phyloP scores from a whole-genome alignment of 2,888 invertebrate species.

The Epiblema foenella region DNA sequence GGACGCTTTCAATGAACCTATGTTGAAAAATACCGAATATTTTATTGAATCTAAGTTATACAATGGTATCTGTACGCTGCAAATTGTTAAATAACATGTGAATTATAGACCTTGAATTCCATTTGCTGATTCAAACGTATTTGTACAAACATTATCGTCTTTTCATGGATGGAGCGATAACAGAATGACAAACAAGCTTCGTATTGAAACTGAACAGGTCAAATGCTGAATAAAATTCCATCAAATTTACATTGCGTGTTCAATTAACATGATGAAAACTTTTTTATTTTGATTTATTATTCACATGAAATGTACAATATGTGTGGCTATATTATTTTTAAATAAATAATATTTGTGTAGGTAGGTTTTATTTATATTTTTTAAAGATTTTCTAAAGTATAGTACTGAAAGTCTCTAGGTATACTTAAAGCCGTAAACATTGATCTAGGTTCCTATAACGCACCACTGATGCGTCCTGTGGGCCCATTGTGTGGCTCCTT shows the following conservation, averaged over 20 bases:
- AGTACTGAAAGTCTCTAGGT: too few relatives aligned
- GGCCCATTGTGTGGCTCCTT: too few relatives aligned
- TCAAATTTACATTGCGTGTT: constrained; percentile 15
- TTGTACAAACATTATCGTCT: constrained; percentile 37
- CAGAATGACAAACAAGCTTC: constrained; percentile 21
- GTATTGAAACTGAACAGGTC: constrained; percentile 32
- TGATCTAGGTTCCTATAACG: too few relatives aligned
- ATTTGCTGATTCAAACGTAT: constrained; percentile 25
- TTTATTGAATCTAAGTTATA: not conserved
- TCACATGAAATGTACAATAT: too few relatives aligned
- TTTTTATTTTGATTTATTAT: not conserved
- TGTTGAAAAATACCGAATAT: not conserved
- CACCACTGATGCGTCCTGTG: too few relatives aligned
- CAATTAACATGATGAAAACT: not conserved
- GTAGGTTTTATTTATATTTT: too few relatives aligned
- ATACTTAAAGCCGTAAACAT: too few relatives aligned
- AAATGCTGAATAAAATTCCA: constrained; percentile 31
- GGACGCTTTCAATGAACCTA: too few relatives aligned
- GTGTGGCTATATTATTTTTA: too few relatives aligned
- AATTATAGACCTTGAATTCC: constrained; percentile 32
- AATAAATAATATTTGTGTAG: too few relatives aligned
- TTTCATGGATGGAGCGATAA: constrained; percentile 39
- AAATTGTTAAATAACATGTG: constrained; percentile 9
- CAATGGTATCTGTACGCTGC: not conserved
- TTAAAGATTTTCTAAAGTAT: too few relatives aligned